These are phyloP conservation scores for Neoniphon sammara DNA, from an alignment of 2,797 vertebrate genomes.

Conservation along the genomic window DNA sequence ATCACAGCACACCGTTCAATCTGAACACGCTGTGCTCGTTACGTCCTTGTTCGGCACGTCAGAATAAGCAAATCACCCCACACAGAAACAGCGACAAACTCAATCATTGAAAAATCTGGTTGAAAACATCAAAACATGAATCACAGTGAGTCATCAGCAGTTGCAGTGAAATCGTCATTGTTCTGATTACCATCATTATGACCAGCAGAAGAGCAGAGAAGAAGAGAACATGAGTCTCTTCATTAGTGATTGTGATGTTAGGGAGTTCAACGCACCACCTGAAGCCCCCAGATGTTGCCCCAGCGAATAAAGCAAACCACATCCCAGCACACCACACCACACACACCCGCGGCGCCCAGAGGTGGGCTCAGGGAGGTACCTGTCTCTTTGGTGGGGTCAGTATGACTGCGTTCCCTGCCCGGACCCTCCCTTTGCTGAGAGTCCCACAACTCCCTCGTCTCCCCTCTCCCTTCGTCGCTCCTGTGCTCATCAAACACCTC, in stretches of 20 bases:
- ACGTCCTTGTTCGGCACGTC: background rate
- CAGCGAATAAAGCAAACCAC: slow-evolving; percentile 41
- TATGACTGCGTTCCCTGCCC: slow-evolving; percentile 59
- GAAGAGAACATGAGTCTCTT: slow-evolving; percentile 9
- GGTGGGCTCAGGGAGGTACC: slow-evolving; percentile 70
- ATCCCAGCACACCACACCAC: slow-evolving; percentile 14
- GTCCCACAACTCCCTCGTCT: slow-evolving; percentile 50
- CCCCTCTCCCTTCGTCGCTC: slow-evolving; percentile 52
- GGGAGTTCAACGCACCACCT: slow-evolving; percentile 74
- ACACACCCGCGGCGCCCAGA: slow-evolving; percentile 37
- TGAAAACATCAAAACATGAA: slow-evolving; percentile 12
- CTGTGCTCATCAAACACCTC: slow-evolving; percentile 74
- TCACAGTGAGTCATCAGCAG: slow-evolving; percentile 31
- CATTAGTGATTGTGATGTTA: slow-evolving; percentile 45
- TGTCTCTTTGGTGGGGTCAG: slow-evolving; percentile 70
- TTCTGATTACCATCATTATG: background rate
- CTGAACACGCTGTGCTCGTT: background rate
- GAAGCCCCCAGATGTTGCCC: slow-evolving; percentile 32
- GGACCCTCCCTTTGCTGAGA: slow-evolving; percentile 53
- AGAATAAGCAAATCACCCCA: slow-evolving; percentile 30
- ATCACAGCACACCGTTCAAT: slow-evolving; percentile 39
- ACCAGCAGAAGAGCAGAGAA: slow-evolving; percentile 11
- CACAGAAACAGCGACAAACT: slow-evolving; percentile 24
- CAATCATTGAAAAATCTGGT: slow-evolving; percentile 8
- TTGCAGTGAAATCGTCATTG: background rate